phyloP scores from a whole-genome alignment of 1,140 invertebrate species.

The Drosophila erecta region DNA sequence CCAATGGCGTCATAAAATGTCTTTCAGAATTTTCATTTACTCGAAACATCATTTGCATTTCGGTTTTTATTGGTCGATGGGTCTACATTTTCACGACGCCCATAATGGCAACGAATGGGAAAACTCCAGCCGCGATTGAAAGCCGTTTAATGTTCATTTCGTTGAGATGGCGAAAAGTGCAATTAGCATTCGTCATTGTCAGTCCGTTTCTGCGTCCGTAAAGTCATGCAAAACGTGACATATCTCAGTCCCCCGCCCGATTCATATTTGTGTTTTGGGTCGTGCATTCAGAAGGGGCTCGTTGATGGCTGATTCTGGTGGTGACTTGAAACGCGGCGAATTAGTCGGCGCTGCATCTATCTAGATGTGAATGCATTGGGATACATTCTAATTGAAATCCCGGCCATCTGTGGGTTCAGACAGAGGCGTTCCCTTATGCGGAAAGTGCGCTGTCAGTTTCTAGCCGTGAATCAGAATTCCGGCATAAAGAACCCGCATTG shows the following conservation, averaged over 20 bases:
- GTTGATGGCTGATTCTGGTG: constrained; percentile 6
- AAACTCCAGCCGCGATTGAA: constrained; percentile 14
- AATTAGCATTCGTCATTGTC: constrained; percentile 62
- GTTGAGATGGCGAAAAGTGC: constrained; percentile 24
- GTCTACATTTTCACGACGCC: constrained; percentile 17
- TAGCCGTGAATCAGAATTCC: constrained; percentile 18
- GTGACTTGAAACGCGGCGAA: constrained; percentile 12
- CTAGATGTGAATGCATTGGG: background rate
- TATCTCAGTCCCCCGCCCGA: constrained; percentile 20
- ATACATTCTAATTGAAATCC: constrained; percentile 29
- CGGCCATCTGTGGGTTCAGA: constrained; percentile 29
- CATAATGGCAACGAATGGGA: constrained; percentile 36
- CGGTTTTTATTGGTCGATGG: constrained; percentile 23
- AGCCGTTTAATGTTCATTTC: constrained; percentile 27
- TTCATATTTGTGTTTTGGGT: constrained; percentile 3
- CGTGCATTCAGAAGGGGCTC: background rate
- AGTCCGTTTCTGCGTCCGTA: constrained; percentile 28
- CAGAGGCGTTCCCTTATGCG: constrained; percentile 23
- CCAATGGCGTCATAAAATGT: background rate
- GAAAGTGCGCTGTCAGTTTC: constrained; percentile 8
- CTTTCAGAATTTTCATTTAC: constrained; percentile 9
- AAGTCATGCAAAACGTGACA: constrained; percentile 66
- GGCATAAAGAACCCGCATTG: constrained; percentile 24
- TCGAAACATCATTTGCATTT: constrained; percentile 41
- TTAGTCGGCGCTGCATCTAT: constrained; percentile 13